These are phyloP conservation scores for Palythoa caribaeorum DNA, from an alignment of 92 coral and sea anemone genomes.

Conservation along the genomic window DNA sequence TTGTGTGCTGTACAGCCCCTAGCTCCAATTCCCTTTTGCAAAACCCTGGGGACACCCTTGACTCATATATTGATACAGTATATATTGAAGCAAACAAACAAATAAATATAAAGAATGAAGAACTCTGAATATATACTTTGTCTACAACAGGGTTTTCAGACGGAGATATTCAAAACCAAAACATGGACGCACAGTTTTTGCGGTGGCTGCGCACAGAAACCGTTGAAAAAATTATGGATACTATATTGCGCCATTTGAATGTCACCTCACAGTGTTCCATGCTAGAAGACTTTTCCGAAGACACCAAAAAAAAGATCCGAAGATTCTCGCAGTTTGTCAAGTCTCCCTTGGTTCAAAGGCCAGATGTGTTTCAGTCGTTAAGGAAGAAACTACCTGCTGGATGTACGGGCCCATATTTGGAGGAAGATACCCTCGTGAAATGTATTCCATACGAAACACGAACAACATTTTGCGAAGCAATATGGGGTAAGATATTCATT, in stretches of 20 bases:
- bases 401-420: slow-evolving; percentile 12
- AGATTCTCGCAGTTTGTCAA: background rate
- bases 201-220: background rate
- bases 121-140: background rate
- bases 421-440: background rate
- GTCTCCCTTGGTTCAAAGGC: background rate
- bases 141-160: background rate
- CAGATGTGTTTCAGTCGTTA: background rate
- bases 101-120: too few species aligned
- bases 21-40: too few species aligned
- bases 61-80: too few species aligned
- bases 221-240: background rate
- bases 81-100: too few species aligned
- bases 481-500: background rate
- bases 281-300: background rate
- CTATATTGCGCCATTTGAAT: background rate
- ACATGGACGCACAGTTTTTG: background rate
- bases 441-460: slow-evolving; percentile 6
- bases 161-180: background rate
- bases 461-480: background rate
- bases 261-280: background rate
- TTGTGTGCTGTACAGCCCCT: too few species aligned
- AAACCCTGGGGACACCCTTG: too few species aligned
- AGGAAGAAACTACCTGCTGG: slow-evolving; percentile 14
- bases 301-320: background rate